These are phyloP conservation scores for Eupithecia subfuscata DNA, from an alignment of 2,888 invertebrate genomes.

Conservation along the genomic window DNA sequence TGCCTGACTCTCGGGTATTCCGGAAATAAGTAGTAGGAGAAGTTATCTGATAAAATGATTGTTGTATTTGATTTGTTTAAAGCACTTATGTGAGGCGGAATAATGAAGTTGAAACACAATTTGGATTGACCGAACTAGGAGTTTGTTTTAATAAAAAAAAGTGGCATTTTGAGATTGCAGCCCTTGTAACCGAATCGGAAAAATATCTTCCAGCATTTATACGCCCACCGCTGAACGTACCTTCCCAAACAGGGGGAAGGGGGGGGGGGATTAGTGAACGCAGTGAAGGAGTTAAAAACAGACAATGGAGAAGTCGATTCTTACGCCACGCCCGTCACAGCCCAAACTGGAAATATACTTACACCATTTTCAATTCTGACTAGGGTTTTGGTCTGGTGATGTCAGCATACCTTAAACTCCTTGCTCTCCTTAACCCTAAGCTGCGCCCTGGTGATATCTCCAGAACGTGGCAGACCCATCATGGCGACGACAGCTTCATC, in stretches of 20 bases:
- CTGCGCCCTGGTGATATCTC: slow-evolving; percentile 93
- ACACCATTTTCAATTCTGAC: neutral
- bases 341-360: no score
- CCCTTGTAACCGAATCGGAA: neutral
- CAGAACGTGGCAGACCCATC: slow-evolving; percentile 95
- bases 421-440: slow-evolving; percentile 98
- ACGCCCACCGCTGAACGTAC: no score
- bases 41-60: neutral
- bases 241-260: no score
- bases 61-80: neutral
- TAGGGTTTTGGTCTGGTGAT: neutral
- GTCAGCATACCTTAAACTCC: slow-evolving; percentile 95
- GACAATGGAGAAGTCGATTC: no score
- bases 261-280: no score
- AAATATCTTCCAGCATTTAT: neutral
- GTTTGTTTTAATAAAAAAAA: no score
- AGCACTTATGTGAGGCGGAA: neutral
- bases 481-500: slow-evolving; percentile 94
- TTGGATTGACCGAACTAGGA: neutral
- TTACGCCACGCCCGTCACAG: no score
- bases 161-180: neutral
- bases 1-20: neutral
- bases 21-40: neutral
- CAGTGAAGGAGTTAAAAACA: no score
- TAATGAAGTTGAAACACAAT: neutral